Percentiles rank a stretch among this genome's conserved stretches.
Evolutionary conservation across 2,888 invertebrate species (phyloP).

Genomic region (Polyommatus iphigenia): DNA sequence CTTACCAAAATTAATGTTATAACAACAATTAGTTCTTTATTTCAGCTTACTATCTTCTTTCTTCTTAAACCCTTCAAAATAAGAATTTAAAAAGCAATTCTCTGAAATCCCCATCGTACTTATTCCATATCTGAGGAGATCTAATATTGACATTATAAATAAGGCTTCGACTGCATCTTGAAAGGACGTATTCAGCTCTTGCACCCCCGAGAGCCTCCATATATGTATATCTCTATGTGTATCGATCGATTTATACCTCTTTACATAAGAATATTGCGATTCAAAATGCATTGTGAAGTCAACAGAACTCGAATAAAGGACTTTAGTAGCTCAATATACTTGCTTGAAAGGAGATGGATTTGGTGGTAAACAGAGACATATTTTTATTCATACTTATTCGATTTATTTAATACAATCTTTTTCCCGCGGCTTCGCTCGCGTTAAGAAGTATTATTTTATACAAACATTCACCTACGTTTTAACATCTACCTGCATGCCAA

Average conservation of each 20-base stretch:
- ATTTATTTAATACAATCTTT: no score
- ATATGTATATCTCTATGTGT: slow-evolving; percentile 34
- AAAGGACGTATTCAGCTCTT: slow-evolving; percentile 35
- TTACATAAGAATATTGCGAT: slow-evolving; percentile 35
- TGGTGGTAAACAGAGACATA: no score
- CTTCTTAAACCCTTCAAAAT: neutral
- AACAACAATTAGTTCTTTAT: neutral
- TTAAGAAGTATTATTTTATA: no score
- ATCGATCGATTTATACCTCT: slow-evolving; percentile 61
- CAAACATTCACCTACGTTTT: no score
- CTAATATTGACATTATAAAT: slow-evolving; percentile 26
- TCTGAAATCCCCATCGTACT: neutral
- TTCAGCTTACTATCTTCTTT: neutral
- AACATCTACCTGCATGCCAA: no score
- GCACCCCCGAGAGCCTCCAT: slow-evolving; percentile 40
- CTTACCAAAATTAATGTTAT: no score
- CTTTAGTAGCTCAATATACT: neutral
- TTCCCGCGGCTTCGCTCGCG: no score
- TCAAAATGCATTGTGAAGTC: slow-evolving; percentile 23
- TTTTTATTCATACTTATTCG: no score
- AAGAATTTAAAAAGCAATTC: neutral
- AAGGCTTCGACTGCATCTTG: slow-evolving; percentile 8
- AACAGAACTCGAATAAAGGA: neutral
- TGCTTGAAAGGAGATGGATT: neutral
- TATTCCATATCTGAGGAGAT: slow-evolving; percentile 12